Conservation (phyloP, 2,888 invertebrate genomes). For the Diarsia rubi region DNA sequence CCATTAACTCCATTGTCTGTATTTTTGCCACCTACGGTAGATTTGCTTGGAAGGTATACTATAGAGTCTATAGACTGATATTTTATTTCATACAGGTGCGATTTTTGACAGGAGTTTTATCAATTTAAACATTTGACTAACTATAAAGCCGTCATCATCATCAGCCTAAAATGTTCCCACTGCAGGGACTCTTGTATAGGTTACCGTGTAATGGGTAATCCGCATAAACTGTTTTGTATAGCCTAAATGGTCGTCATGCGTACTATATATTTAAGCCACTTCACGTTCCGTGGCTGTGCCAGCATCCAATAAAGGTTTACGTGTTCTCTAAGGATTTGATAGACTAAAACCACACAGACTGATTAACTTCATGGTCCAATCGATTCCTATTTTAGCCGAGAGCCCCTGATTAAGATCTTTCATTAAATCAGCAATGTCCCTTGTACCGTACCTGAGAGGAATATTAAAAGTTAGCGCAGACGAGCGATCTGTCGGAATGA, state of each 20-base stretch:
- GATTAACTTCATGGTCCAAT: neutral
- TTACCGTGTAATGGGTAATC: no score
- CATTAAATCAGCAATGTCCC: constrained; percentile 16
- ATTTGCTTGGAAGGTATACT: neutral
- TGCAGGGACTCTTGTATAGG: no score
- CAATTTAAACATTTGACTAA: no score
- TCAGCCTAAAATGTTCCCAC: no score
- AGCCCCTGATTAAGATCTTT: neutral
- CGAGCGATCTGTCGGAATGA: neutral
- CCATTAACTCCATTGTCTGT: neutral
- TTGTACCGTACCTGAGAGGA: neutral
- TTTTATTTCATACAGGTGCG: no score
- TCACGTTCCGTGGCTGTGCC: no score
- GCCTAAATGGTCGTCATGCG: no score
- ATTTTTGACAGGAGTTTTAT: no score
- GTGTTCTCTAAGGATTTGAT: neutral
- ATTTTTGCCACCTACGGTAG: neutral
- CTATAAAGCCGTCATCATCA: no score
- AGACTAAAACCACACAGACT: neutral
- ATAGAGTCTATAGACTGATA: neutral
- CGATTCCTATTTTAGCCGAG: neutral
- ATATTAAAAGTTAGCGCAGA: constrained; percentile 1
- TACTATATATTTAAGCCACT: no score
- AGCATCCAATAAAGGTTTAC: neutral
- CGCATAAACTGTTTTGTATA: no score